phyloP scores from a whole-genome alignment of 2,797 vertebrate genomes.

The Falco biarmicus region DNA sequence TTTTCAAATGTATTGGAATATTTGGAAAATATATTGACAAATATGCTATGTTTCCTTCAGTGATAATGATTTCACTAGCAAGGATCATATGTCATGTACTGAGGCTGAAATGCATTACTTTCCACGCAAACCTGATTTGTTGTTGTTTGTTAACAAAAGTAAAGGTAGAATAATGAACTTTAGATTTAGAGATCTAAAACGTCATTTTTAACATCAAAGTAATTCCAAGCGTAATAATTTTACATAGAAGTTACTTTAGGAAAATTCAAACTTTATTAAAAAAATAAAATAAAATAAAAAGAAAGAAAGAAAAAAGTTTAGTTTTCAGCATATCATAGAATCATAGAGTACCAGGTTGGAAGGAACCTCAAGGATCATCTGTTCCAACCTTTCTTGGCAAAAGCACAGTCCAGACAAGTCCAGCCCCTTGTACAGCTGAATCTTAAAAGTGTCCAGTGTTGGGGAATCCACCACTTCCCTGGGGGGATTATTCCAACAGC shows the following conservation, averaged over 20 bases:
- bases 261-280: not conserved
- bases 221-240: not conserved
- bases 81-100: not conserved
- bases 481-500: not conserved
- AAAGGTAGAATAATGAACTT: not conserved
- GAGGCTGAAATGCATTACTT: not conserved
- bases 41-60: not conserved
- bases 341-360: not conserved
- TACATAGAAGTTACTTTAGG: not conserved
- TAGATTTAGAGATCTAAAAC: not conserved
- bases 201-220: not conserved
- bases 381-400: not conserved
- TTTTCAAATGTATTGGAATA: not conserved
- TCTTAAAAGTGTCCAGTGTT: too few species aligned
- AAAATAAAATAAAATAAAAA: not conserved
- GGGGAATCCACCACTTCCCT: not conserved
- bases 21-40: not conserved
- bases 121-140: not conserved
- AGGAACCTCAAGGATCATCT: not conserved
- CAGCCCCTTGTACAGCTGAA: not conserved
- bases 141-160: not conserved
- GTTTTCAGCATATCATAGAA: not conserved
- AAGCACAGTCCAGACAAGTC: rapidly evolving
- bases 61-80: not conserved
- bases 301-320: rapidly evolving